Conservation (phyloP, 2,888 invertebrate genomes). For the Ormyrus pomaceus region DNA sequence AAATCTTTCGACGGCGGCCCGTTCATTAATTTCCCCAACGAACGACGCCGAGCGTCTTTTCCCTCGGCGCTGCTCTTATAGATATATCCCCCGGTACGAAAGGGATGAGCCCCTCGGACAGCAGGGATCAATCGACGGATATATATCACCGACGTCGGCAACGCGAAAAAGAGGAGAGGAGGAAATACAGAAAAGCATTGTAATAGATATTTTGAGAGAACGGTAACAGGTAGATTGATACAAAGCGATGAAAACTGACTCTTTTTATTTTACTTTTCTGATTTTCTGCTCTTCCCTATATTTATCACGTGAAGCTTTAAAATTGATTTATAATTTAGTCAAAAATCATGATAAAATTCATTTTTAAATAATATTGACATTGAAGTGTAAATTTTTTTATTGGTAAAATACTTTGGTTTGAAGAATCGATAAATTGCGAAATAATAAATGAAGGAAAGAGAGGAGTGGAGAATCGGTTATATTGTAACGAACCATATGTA, state of each 20-base stretch:
- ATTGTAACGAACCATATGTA: conserved; percentile 18
- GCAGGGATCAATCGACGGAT: conserved; percentile 38
- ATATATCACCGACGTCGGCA: conserved; percentile 26
- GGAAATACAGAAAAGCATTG: conserved; percentile 13
- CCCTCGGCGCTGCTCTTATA: neutral
- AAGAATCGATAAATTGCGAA: neutral
- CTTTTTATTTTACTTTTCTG: neutral
- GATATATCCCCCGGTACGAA: conserved; percentile 6
- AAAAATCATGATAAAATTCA: too few relatives aligned
- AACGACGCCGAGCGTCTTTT: conserved; percentile 33
- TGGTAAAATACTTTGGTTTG: neutral
- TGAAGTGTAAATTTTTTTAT: too few relatives aligned
- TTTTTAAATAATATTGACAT: too few relatives aligned
- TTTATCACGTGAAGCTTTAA: too few relatives aligned
- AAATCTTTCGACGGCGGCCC: conserved; percentile 34
- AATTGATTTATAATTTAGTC: too few relatives aligned
- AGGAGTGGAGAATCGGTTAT: too few relatives aligned
- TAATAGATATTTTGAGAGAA: conserved; percentile 45
- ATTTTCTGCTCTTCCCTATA: too few relatives aligned
- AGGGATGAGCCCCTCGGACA: conserved; percentile 44
- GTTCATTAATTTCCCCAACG: conserved; percentile 48
- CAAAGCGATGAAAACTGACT: conserved; percentile 21
- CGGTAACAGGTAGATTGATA: conserved; percentile 32
- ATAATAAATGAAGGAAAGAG: too few relatives aligned
- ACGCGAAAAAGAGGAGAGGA: conserved; percentile 13